phyloP scores from a whole-genome alignment of 2,113 vertebrate species.

The Myrmecophaga tridactyla region DNA sequence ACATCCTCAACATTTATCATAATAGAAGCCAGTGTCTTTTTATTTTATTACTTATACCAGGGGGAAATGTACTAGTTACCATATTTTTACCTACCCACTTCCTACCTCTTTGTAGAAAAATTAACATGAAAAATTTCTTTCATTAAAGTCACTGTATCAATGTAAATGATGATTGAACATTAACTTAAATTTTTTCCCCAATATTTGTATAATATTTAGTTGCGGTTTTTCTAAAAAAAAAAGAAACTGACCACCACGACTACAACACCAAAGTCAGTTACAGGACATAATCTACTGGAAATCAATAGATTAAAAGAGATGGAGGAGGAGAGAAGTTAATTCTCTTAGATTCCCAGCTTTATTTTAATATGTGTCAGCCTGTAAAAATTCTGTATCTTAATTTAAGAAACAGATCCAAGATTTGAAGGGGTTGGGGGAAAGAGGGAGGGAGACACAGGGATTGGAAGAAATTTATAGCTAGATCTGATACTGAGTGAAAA shows the following conservation, averaged over 20 bases:
- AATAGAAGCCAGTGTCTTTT: constrained; percentile 46
- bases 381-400: constrained; percentile 62
- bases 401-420: constrained; percentile 52
- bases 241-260: neutral
- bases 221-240: constrained; percentile 26
- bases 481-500: constrained; percentile 50
- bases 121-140: neutral
- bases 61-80: neutral
- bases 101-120: neutral
- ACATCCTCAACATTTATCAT: constrained; percentile 51
- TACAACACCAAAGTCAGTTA: neutral
- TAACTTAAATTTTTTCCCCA: constrained; percentile 28
- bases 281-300: neutral
- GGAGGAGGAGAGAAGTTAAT: neutral
- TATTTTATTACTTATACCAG: constrained; percentile 52
- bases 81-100: constrained; percentile 30
- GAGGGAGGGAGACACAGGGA: neutral
- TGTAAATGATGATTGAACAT: neutral
- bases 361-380: constrained; percentile 38
- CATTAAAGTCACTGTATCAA: neutral
- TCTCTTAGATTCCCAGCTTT: neutral
- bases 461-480: constrained; percentile 66
- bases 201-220: neutral
- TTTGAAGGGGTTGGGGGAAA: neutral
- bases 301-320: neutral